phyloP scores from a whole-genome alignment of 2,888 invertebrate genomes.

The Theretra japonica region DNA sequence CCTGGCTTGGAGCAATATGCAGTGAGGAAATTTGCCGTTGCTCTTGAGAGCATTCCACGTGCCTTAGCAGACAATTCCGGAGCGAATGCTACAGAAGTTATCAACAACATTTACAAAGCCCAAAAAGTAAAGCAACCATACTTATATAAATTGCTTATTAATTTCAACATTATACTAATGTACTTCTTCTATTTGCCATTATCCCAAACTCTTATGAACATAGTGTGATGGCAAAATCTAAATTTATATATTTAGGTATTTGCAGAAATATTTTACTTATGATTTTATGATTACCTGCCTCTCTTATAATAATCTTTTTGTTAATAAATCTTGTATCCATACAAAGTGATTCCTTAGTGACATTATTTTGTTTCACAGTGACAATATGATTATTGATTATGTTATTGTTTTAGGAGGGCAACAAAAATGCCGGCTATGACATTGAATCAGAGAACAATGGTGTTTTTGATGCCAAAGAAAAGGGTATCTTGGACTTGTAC shows the following conservation, averaged over 20 bases:
- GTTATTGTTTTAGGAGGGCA: slow-evolving; percentile 85
- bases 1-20: slow-evolving; percentile 99
- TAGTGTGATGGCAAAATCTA: too few species aligned
- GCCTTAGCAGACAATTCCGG: slow-evolving; percentile 98
- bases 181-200: too few species aligned
- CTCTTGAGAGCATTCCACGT: slow-evolving; percentile 95
- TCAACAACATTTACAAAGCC: slow-evolving; percentile 96
- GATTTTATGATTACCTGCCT: too few species aligned
- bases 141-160: neutral
- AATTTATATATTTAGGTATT: too few species aligned
- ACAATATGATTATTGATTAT: neutral
- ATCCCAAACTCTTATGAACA: too few species aligned
- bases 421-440: slow-evolving; percentile 93
- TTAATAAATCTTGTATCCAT: too few species aligned
- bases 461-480: slow-evolving; percentile 90
- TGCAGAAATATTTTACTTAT: too few species aligned
- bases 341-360: too few species aligned
- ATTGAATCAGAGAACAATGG: slow-evolving; percentile 91
- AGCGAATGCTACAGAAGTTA: slow-evolving; percentile 92
- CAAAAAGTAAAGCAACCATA: slow-evolving; percentile 86
- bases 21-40: slow-evolving; percentile 95
- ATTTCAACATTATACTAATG: too few species aligned
- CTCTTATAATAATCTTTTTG: too few species aligned
- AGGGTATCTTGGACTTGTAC: slow-evolving; percentile 93
- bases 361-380: too few species aligned